A percentile compares a stretch with the other conserved stretches of the same genome.
Conservation (phyloP, 2,888 invertebrate genomes). For the Carterocephalus palaemon region DNA sequence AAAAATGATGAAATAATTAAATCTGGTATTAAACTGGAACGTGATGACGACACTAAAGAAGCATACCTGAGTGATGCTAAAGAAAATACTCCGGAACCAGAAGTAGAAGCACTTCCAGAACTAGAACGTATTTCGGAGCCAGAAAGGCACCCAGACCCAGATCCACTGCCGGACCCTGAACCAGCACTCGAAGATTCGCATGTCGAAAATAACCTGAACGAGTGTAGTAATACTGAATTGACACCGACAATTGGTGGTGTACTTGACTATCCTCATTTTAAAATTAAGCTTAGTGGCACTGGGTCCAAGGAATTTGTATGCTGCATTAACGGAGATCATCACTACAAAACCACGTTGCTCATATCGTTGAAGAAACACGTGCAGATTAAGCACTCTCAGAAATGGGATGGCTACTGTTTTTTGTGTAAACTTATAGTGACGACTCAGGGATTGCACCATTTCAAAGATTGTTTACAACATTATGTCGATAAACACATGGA, state of each 20-base stretch:
- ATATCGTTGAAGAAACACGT: conserved; percentile 71
- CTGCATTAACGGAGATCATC: conserved; percentile 60
- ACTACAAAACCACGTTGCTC: conserved; percentile 60
- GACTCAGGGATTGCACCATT: conserved; percentile 53
- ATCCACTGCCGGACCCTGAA: too few relatives aligned
- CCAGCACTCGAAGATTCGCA: conserved; percentile 6
- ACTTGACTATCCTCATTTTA: conserved; percentile 56
- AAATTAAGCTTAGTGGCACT: conserved; percentile 44
- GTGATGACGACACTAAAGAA: conserved; percentile 30
- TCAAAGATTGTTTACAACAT: conserved; percentile 65
- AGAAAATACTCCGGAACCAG: conserved; percentile 19
- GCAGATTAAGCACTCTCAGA: conserved; percentile 58
- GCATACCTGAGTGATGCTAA: conserved; percentile 20
- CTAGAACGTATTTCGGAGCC: background rate
- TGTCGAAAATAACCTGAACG: background rate
- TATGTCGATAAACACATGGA: conserved; percentile 65
- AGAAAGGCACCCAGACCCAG: too few relatives aligned
- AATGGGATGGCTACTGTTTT: conserved; percentile 79
- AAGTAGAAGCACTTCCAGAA: conserved; percentile 6
- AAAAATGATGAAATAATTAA: conserved; percentile 26
- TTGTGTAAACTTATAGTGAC: conserved; percentile 70
- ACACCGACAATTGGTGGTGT: conserved; percentile 31
- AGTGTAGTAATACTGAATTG: conserved; percentile 5
- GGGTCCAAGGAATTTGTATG: conserved; percentile 64
- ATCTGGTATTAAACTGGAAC: conserved; percentile 27